Conservation (phyloP, 2,888 invertebrate species). For the Caenorhabditis drosophilae region DNA sequence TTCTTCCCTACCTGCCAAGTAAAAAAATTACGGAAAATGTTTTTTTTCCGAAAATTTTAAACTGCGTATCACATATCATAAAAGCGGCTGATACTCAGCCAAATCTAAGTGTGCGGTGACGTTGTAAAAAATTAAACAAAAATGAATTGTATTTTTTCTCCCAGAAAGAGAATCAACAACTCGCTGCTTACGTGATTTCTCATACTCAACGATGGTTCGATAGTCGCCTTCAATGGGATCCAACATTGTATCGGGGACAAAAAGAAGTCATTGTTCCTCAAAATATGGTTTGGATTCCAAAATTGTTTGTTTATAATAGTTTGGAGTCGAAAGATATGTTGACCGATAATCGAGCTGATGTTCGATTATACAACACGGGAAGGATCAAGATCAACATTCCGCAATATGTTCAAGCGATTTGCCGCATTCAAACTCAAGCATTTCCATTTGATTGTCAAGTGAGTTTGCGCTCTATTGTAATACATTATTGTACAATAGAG, state of each 20-base stretch:
- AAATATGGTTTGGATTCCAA: constrained; percentile 61
- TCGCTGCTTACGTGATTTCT: constrained; percentile 61
- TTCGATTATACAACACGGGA: constrained; percentile 43
- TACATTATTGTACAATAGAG: no score
- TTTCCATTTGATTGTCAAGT: constrained; percentile 59
- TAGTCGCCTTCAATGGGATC: constrained; percentile 43
- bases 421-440: constrained; percentile 58
- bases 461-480: no score
- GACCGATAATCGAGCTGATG: constrained; percentile 57
- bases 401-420: constrained; percentile 63
- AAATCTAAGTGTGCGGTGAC: no score
- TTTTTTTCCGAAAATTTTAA: no score
- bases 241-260: constrained; percentile 44
- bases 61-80: no score
- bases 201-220: constrained; percentile 57
- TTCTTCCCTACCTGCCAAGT: no score
- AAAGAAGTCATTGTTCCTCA: constrained; percentile 58
- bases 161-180: constrained; percentile 62
- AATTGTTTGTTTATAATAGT: constrained; percentile 64
- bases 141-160: constrained; percentile 6
- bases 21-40: no score
- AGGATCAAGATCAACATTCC: constrained; percentile 58
- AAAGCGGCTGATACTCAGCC: no score
- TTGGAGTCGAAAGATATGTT: constrained; percentile 65
- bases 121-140: neutral